Evolutionary conservation across 2,113 vertebrate species (phyloP).

Genomic region (Nesoenas mayeri): DNA sequence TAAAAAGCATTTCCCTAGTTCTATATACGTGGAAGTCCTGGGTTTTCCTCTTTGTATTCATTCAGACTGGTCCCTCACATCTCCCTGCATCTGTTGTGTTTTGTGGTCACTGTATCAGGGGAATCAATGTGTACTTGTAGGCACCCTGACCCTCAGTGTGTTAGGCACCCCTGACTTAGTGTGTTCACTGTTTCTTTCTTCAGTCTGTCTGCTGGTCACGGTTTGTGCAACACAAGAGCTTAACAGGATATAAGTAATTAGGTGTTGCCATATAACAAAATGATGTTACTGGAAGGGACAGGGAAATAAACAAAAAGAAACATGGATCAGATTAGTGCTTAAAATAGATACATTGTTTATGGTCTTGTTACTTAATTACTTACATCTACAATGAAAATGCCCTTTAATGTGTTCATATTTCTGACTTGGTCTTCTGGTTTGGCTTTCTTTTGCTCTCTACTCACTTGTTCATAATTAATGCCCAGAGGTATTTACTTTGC

Average conservation of each 20-base stretch:
- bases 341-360: background rate
- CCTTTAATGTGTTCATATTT: background rate
- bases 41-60: background rate
- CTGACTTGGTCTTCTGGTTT: background rate
- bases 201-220: background rate
- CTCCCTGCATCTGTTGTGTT: background rate
- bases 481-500: background rate
- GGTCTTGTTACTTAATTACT: background rate
- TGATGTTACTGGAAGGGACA: background rate
- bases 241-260: background rate
- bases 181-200: background rate
- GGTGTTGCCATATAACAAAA: background rate
- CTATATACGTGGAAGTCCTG: background rate
- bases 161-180: too few relatives aligned
- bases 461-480: background rate
- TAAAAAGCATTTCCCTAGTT: background rate
- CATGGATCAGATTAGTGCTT: background rate
- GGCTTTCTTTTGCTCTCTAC: background rate
- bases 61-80: background rate
- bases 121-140: background rate
- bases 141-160: too few relatives aligned
- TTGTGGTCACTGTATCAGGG: background rate
- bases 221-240: background rate
- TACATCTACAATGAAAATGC: background rate
- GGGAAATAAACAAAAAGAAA: background rate